Percentiles rank a stretch among this genome's conserved stretches.
These are phyloP conservation scores for Caenorhabditis becei DNA, from an alignment of 2,888 invertebrate genomes.

Conservation along the genomic window DNA sequence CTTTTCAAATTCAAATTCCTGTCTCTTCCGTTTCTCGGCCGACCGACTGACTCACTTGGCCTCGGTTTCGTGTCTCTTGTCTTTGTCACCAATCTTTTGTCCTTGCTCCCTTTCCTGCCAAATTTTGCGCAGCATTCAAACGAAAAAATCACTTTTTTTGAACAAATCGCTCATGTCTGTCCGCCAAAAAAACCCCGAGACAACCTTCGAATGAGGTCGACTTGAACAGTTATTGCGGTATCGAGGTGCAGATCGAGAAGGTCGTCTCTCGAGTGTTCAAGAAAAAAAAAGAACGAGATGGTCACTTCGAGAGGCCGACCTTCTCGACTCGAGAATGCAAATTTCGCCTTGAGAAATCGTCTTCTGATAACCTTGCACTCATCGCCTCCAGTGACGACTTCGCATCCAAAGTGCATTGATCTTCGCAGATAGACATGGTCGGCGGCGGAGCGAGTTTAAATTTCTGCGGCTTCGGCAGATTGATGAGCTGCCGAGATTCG, in stretches of 20 bases:
- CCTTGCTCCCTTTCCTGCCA: constrained; percentile 11
- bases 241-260: not conserved
- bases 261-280: not conserved
- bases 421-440: not conserved
- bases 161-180: not conserved
- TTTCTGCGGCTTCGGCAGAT: constrained; percentile 9
- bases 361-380: constrained; percentile 15
- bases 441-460: not conserved
- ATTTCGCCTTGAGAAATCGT: not conserved
- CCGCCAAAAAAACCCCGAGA: not conserved
- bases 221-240: constrained; percentile 9
- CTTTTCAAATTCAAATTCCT: not conserved
- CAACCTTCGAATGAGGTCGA: not conserved
- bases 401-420: constrained; percentile 8
- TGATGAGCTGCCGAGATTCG: constrained; percentile 29
- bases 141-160: constrained; percentile 3
- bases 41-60: constrained; percentile 13
- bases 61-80: constrained; percentile 1
- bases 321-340: not conserved
- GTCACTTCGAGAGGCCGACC: not conserved
- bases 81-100: constrained; percentile 24
- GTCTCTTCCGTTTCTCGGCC: not conserved
- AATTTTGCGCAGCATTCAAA: constrained; percentile 5
- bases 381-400: not conserved
- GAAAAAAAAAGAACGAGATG: not conserved